A percentile compares a stretch with the other conserved stretches of the same genome.
Conservation (phyloP, 2,888 invertebrate genomes). For the Drosophila mulleri region DNA sequence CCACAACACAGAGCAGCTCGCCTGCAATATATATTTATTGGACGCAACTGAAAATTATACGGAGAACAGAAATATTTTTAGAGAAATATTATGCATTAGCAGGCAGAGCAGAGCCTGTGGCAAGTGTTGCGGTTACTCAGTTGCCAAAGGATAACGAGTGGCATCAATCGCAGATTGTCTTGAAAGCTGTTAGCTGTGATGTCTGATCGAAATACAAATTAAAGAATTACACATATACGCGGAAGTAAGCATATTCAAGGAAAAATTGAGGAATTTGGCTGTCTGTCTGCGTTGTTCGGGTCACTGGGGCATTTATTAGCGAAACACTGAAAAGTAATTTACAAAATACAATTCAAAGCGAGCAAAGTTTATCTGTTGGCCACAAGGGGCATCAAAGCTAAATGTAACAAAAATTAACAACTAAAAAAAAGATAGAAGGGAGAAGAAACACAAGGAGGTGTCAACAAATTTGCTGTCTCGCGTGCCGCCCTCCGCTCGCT, state of each 20-base stretch:
- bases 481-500: not conserved
- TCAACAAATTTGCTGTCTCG: constrained; percentile 58
- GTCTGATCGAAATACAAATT: not conserved
- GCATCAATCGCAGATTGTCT: constrained; percentile 1
- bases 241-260: not conserved
- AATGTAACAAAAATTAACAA: constrained; percentile 51
- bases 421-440: constrained; percentile 25
- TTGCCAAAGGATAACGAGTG: constrained; percentile 7
- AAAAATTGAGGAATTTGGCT: not conserved
- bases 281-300: constrained; percentile 19
- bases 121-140: constrained; percentile 10
- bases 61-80: constrained; percentile 20
- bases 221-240: not conserved
- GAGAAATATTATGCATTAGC: constrained; percentile 11
- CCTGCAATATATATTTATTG: constrained; percentile 24
- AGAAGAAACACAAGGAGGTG: constrained; percentile 42
- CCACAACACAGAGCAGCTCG: constrained; percentile 20
- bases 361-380: constrained; percentile 47
- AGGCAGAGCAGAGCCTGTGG: constrained; percentile 1
- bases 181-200: not conserved
- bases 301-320: constrained; percentile 48
- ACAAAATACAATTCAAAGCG: constrained; percentile 46
- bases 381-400: constrained; percentile 52
- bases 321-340: constrained; percentile 59
- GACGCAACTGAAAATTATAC: constrained; percentile 7